Evolutionary conservation across 2,888 invertebrate species (phyloP).

Genomic region (Lottia gigantea): DNA sequence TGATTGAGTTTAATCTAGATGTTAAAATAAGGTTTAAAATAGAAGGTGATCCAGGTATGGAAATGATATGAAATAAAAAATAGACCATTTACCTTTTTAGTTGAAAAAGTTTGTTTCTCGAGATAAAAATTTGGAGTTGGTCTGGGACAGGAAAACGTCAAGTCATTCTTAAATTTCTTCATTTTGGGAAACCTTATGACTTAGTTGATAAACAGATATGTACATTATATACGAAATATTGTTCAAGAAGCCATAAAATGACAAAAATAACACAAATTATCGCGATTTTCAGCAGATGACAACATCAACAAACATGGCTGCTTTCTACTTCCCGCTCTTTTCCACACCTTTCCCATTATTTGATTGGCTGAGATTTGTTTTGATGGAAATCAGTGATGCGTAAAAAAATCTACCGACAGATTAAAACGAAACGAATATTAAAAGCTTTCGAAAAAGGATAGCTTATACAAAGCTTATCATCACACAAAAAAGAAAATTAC

Average conservation of each 20-base stretch:
- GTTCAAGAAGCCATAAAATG: not conserved
- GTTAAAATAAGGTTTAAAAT: too few relatives aligned
- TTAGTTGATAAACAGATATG: not conserved
- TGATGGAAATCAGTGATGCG: not conserved
- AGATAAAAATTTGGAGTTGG: slow-evolving; percentile 61
- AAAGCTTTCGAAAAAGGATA: too few relatives aligned
- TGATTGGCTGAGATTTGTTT: slow-evolving; percentile 2
- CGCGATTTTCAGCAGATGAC: not conserved
- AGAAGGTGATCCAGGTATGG: too few relatives aligned
- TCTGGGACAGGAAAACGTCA: slow-evolving; percentile 50
- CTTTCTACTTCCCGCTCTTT: not conserved
- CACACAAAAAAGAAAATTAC: too few relatives aligned
- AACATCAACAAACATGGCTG: slow-evolving; percentile 2
- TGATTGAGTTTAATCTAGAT: too few relatives aligned
- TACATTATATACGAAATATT: not conserved
- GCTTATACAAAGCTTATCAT: too few relatives aligned
- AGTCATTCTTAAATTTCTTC: slow-evolving; percentile 8
- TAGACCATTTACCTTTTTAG: slow-evolving; percentile 55
- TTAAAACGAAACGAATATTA: too few relatives aligned
- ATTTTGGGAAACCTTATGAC: not conserved
- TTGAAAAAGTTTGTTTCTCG: slow-evolving; percentile 60
- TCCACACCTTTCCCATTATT: not conserved
- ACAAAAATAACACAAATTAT: not conserved
- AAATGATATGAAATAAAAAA: too few relatives aligned
- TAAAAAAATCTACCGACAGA: not conserved